Evolutionary conservation across 2,113 vertebrate genomes (phyloP).

Genomic region (Psophia crepitans): DNA sequence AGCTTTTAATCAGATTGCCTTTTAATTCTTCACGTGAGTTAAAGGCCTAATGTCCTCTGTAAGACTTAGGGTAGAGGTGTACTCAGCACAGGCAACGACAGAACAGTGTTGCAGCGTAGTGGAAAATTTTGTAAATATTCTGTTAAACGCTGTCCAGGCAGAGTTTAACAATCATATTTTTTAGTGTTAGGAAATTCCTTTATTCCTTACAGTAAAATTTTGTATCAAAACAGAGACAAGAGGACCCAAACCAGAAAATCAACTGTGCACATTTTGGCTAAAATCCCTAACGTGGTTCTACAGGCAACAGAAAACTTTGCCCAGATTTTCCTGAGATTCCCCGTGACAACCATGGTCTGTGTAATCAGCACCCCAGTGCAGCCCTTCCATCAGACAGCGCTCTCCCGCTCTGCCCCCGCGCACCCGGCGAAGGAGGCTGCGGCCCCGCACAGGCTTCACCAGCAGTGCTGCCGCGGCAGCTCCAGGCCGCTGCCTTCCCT

Average conservation of each 20-base stretch:
- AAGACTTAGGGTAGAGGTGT: neutral
- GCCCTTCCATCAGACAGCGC: neutral
- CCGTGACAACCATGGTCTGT: neutral
- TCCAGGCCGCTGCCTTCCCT: neutral
- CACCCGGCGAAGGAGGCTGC: neutral
- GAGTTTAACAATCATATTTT: neutral
- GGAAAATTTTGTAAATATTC: neutral
- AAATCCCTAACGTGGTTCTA: neutral
- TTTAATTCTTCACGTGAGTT: neutral
- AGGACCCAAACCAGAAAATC: neutral
- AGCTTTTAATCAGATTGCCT: neutral
- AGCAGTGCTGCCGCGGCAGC: neutral
- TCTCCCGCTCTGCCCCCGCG: neutral
- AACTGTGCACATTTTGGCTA: neutral
- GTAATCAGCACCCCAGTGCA: neutral
- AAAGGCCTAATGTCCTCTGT: neutral
- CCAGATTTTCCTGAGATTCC: neutral
- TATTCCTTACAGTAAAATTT: neutral
- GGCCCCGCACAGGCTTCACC: neutral
- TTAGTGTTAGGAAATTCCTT: neutral
- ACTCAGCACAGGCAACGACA: neutral
- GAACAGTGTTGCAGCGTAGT: neutral
- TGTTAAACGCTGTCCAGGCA: neutral
- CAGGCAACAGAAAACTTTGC: neutral
- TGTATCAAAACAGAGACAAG: neutral